Evolutionary conservation across 2,797 vertebrate genomes (phyloP), one percentile per base, ranked within the genome.

Genomic region (Coregonus suidteri): DNA sequence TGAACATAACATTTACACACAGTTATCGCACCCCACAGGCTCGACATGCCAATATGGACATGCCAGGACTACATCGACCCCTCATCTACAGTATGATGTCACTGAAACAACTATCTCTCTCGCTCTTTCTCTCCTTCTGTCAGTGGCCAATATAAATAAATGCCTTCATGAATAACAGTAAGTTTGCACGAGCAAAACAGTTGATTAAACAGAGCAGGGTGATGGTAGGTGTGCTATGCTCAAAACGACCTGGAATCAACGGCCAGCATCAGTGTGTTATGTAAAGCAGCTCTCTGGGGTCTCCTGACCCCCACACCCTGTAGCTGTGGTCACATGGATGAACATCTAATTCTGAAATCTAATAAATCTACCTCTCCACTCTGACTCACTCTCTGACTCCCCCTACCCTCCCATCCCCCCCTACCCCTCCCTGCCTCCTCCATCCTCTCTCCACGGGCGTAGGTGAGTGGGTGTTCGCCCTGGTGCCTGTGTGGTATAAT

Each of bases 21-120:
- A 2, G 7, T 7, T 47, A 47, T 37, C 41, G 41, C 9, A 47
- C 7, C 41, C 41, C 9, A 11, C 88, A 93, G 89, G 90, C 90
- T 92, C 94, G 93, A 93, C 87, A 93, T 92, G 86, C 92, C 95
- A 94, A 91, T 94, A 94, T 93, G 92, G 94, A 91, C 93, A 90
- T 91, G 86, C 89, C 73, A 87, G 84, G 85, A 88, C 87, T 89
- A 82, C 82, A 76, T 89, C 91, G 85, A 88, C 82, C 88, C 86
- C 75, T 81, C 82, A 79, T 90, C 87, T 89, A 87, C 87, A 91
- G 80, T 87, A 83, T 85, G 85, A 87, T 56, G 71, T 86, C 86
- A 88, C 71, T 56, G 20, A 70, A 20, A 30, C 30, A 35, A 30
- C 54, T 47, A 18, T 54, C 25, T 15, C n/a, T 30, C 18, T 73